Evolutionary conservation across 2,888 invertebrate species (phyloP), one percentile per base, ranked within the genome.

Genomic region (Andricus curvator): DNA sequence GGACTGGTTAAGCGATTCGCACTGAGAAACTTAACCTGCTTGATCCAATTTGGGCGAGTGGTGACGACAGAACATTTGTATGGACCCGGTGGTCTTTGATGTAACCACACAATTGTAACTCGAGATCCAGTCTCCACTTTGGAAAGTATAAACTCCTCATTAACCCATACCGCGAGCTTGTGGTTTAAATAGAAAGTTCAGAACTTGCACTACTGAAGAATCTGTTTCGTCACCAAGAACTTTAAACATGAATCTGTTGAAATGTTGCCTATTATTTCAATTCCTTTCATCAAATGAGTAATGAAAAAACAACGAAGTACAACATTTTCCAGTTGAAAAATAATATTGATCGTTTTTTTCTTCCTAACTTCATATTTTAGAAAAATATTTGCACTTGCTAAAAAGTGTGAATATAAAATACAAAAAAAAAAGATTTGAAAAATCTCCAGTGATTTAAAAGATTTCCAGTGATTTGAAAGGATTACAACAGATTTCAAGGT

Each of bases 31-130:
- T 70, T 51, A 56, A 60, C 56, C 68, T 44, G 25, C 25, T 17
- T 8, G 44, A 48, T 20, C 37, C 11, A 74, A 56, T 56, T 51
- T 33, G n/a, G 33, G 6, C 29, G 33, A 51, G 22, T 56, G 37
- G 33, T 74, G 74, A 56, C 56, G 74, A 51, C 25, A 70, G 25
- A 64, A 29, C 25, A 48, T 51, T 70, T 70, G 70, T 70, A 70
- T 70, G 29, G 48, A 29, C 29, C 20, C 29, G 3, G 51, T 70
- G 29, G 20, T 51, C 51, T 70, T 51, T 70, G 44, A 51, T 29
- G 51, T 70, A 48, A 70, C 70, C 48, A 29, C 48, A 68, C 68
- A 44, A 68, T 68, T 68, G 44, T 68, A 68, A 68, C 48, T 44
- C 20, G 64, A 6, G 25, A 64, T 44, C 15, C n/a, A 22, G 44